phyloP scores from a whole-genome alignment of 2,888 invertebrate genomes.

The Palloptera scutellata region DNA sequence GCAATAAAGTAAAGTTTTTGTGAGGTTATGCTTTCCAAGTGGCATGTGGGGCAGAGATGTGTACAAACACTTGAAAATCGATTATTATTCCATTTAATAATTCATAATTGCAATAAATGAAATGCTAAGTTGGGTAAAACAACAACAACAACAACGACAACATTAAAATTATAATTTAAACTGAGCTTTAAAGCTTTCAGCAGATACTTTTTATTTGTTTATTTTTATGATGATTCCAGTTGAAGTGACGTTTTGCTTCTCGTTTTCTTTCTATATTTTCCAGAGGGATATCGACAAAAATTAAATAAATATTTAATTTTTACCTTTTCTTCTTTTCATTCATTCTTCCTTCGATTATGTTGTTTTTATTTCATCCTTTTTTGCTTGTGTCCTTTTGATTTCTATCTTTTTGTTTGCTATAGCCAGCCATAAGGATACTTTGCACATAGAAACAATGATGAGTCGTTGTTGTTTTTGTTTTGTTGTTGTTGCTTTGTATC shows the following conservation, averaged over 20 bases:
- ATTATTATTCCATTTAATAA: conserved; percentile 46
- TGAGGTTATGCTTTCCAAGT: not conserved
- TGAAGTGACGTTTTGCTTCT: not conserved
- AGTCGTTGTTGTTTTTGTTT: not conserved
- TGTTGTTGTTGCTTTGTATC: conserved; percentile 3
- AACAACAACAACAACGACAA: not conserved
- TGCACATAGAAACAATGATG: too few relatives aligned
- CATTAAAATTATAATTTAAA: conserved; percentile 7
- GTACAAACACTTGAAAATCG: conserved; percentile 43
- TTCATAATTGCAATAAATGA: conserved; percentile 41
- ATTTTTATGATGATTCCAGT: conserved; percentile 13
- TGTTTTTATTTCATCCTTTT: conserved; percentile 8
- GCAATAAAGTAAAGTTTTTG: not conserved
- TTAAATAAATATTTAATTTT: conserved; percentile 42
- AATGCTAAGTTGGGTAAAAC: not conserved
- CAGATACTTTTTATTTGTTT: conserved; percentile 9
- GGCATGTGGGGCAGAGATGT: not conserved
- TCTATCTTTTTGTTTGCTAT: not conserved
- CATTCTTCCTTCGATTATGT: conserved; percentile 14
- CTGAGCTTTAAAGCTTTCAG: conserved; percentile 29
- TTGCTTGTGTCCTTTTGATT: not conserved
- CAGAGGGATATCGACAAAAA: conserved; percentile 29
- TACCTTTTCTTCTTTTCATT: conserved; percentile 20
- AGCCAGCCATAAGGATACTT: not conserved
- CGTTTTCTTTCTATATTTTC: conserved; percentile 15